These are phyloP conservation scores for Mellivora capensis DNA, from an alignment of 2,113 vertebrate genomes.

Conservation along the genomic window DNA sequence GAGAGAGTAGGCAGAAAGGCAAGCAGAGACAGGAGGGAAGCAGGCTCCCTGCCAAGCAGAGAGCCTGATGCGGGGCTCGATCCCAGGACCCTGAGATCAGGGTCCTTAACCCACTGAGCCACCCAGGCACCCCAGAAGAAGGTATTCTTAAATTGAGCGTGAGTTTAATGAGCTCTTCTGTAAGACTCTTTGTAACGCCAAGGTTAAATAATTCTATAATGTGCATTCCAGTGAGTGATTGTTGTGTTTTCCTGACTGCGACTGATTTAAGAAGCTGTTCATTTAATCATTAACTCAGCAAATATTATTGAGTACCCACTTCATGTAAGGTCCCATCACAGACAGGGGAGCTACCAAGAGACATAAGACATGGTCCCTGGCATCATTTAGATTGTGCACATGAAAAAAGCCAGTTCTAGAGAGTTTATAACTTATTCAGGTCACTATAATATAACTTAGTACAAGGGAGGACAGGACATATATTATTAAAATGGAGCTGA, in stretches of 20 bases:
- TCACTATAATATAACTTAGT: conserved; percentile 35
- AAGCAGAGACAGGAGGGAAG: too few species aligned
- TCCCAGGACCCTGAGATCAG: too few species aligned
- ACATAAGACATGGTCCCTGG: not conserved
- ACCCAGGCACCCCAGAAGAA: not conserved
- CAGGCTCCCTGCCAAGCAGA: too few species aligned
- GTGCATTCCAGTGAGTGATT: not conserved
- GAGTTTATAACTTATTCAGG: conserved; percentile 22
- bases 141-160: conserved; percentile 8
- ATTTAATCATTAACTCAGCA: not conserved
- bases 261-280: not conserved
- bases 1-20: too few species aligned
- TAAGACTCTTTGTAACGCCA: not conserved
- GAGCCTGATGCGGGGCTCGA: too few species aligned
- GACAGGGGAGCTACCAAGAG: not conserved
- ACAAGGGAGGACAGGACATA: conserved; percentile 16
- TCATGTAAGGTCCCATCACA: not conserved
- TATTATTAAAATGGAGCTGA: conserved; percentile 52
- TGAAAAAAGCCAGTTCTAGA: not conserved
- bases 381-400: not conserved
- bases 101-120: too few species aligned
- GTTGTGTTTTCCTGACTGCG: not conserved
- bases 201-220: conserved; percentile 33
- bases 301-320: not conserved
- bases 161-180: not conserved